Base-by-base conservation (phyloP, 2,888 invertebrate species). In the Eumacrocentrus americanus region DNA sequence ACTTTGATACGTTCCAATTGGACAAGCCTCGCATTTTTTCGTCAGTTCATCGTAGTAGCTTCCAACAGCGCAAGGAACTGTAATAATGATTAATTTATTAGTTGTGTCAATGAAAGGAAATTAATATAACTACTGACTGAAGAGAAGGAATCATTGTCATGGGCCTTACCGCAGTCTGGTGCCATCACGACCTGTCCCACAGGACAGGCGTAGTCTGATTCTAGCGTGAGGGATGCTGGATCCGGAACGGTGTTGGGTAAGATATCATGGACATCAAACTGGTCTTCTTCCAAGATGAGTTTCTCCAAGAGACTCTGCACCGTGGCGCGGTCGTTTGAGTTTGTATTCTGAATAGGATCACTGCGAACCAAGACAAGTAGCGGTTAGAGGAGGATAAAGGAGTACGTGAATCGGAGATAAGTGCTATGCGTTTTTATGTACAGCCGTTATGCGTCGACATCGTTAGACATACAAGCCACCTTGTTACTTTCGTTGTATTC, bases 231-330 rank as follows among this genome's bases (percentile, higher is more conserved):
- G 2, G 95, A 94, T 7, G 94, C 92, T 59, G 96, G 93, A 82
- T 97, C 96, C 0, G 96, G 95, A 0, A 94, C 91, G 0, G 96
- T 97, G 76, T 96, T 97, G 12, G 97, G 97, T 54, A 96, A 83
- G 72, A 95, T 95, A 75, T 92, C 94, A 72, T 92, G 88, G 2
- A 96, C 95, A 74, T 95, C 95, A 78, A 96, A 94, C 80, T 95
- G 94, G 82, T 94, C 94, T 80, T 95, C 92, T 83, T 96, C 94
- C 63, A 96, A 85, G 68, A 97, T 95, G 1, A 96, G 85, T 80
- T 91, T 91, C 82, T 97, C 93, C 70, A 98, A 83, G 61, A 97
- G 84, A 59, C 88, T 85, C 77, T 94, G 89, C 0, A 95, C 94
- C 56, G 88, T 89, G 1, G 94, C 90, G 62, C 94, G 86, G 80